Conservation (phyloP, 2,797 vertebrate species). For the Sparus aurata region DNA sequence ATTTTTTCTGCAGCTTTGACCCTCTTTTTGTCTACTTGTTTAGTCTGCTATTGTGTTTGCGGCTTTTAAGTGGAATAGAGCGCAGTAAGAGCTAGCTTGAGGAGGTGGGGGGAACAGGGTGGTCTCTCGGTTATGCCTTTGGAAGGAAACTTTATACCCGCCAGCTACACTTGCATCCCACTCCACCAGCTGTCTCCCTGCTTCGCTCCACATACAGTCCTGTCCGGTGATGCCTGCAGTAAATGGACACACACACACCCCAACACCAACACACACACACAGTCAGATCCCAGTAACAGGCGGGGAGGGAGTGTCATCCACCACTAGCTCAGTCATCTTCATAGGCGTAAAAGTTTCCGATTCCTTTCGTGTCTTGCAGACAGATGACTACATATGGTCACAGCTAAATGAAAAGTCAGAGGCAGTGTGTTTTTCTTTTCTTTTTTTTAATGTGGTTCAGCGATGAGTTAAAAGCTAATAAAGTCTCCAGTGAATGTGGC, state of each 20-base stretch:
- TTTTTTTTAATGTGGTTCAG: slow-evolving; percentile 3
- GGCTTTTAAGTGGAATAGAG: slow-evolving; percentile 1
- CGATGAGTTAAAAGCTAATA: background rate
- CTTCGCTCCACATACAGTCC: slow-evolving; percentile 52
- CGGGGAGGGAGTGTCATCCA: slow-evolving; percentile 75
- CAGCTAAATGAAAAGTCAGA: slow-evolving; percentile 55
- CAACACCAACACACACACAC: slow-evolving; percentile 21
- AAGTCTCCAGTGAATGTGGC: background rate
- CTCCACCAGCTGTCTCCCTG: slow-evolving; percentile 78
- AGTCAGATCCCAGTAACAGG: slow-evolving; percentile 49
- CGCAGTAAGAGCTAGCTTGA: slow-evolving; percentile 1
- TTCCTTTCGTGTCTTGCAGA: slow-evolving; percentile 69
- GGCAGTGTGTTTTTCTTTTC: slow-evolving; percentile 17
- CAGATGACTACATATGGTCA: slow-evolving; percentile 80
- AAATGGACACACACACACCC: slow-evolving; percentile 46
- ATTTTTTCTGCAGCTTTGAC: slow-evolving; percentile 28
- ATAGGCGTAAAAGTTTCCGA: slow-evolving; percentile 78
- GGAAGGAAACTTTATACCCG: slow-evolving; percentile 79
- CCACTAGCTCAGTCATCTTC: slow-evolving; percentile 68
- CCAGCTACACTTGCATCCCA: slow-evolving; percentile 74
- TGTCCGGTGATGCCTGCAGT: slow-evolving; percentile 69
- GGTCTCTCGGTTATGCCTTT: slow-evolving; percentile 53
- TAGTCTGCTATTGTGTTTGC: background rate
- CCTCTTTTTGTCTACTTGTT: slow-evolving; percentile 7
- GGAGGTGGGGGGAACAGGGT: slow-evolving; percentile 55